phyloP scores from a whole-genome alignment of 2,888 invertebrate genomes.

The Temnothorax ravouxi region DNA sequence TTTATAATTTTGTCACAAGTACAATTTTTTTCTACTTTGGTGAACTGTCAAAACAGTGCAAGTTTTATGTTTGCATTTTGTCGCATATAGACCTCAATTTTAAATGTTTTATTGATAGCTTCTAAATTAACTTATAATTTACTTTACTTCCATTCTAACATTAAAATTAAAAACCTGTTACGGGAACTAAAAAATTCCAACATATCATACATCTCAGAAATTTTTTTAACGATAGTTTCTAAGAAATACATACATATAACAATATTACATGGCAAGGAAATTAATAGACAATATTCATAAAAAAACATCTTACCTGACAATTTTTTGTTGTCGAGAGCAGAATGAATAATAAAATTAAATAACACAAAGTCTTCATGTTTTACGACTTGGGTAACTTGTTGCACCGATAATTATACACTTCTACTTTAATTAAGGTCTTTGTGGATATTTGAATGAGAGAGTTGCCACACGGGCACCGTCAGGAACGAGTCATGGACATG shows the following conservation, averaged over 20 bases:
- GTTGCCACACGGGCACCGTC: conserved; percentile 72
- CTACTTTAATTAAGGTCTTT: conserved; percentile 12
- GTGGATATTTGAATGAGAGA: conserved; percentile 54
- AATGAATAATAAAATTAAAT: conserved; percentile 54
- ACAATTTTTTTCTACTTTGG: not conserved
- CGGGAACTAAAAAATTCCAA: not conserved
- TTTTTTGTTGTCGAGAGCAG: conserved; percentile 40
- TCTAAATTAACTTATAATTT: not conserved
- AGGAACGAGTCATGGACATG: conserved; percentile 76
- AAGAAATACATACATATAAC: not conserved
- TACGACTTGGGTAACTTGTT: conserved; percentile 20
- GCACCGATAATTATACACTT: conserved; percentile 52
- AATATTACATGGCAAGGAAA: not conserved
- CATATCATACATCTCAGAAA: not conserved
- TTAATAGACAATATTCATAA: not conserved
- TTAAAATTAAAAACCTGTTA: not conserved
- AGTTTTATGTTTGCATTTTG: not conserved
- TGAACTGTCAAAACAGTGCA: not conserved
- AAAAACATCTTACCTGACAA: conserved; percentile 65
- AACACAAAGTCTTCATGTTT: conserved; percentile 63
- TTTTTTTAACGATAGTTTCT: not conserved
- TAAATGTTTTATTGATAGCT: not conserved
- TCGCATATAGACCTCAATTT: not conserved
- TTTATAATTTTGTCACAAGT: not conserved
- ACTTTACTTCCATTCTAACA: not conserved